These are phyloP conservation scores for Oryzias sinensis DNA, from an alignment of 2,797 vertebrate genomes.

Conservation along the genomic window DNA sequence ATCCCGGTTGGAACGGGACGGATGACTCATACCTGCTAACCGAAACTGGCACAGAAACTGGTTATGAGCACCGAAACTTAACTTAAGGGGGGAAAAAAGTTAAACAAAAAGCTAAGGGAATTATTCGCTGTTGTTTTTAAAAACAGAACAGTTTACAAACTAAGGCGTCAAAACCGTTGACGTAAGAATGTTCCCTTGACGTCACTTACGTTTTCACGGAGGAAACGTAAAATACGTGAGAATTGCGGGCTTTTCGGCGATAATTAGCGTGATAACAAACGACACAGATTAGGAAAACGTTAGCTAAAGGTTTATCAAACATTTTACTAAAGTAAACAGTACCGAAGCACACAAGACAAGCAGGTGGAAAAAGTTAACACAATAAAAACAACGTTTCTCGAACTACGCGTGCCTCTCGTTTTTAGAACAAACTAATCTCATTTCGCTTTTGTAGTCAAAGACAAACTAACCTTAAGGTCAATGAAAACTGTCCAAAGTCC, in stretches of 20 bases:
- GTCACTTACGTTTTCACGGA: neutral
- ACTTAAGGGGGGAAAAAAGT: neutral
- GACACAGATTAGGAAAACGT: no score
- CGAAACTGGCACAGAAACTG: constrained; percentile 1
- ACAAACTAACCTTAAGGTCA: constrained; percentile 46
- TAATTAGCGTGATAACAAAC: neutral
- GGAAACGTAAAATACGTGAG: neutral
- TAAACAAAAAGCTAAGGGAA: no score
- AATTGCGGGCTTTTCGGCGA: neutral
- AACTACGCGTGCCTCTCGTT: no score
- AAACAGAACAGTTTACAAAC: neutral
- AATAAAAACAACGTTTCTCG: neutral
- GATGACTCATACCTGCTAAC: constrained; percentile 70
- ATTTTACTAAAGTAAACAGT: no score
- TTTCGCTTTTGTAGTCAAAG: neutral
- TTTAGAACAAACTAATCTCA: neutral
- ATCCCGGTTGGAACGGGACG: constrained; percentile 57
- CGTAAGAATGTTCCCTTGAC: neutral
- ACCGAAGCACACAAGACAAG: no score
- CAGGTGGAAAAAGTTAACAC: neutral
- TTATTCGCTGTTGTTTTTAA: neutral
- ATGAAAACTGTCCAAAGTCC: neutral
- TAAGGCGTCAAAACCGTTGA: neutral
- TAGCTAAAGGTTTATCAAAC: neutral
- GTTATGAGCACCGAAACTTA: neutral